A percentile compares a stretch with the other conserved stretches of the same genome.
Conservation (phyloP, 1,140 invertebrate genomes). For the Drosophila biarmipes region DNA sequence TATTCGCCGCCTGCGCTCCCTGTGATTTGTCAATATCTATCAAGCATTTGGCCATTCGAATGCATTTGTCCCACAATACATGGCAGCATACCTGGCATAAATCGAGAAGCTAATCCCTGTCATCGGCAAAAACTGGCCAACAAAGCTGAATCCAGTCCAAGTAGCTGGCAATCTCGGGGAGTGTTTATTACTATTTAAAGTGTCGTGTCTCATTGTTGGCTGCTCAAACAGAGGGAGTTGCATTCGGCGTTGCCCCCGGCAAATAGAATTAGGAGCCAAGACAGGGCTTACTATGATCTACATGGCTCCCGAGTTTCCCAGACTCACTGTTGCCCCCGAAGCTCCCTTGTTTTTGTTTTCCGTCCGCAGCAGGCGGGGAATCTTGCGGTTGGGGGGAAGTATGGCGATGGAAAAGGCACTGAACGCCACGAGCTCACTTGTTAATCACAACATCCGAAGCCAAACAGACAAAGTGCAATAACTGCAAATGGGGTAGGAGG, state of each 20-base stretch:
- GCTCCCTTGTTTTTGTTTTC: constrained; percentile 16
- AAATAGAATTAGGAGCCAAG: constrained; percentile 48
- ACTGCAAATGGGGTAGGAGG: constrained; percentile 37
- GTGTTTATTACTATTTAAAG: constrained; percentile 42
- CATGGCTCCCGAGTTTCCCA: constrained; percentile 24
- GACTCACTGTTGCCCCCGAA: constrained; percentile 17
- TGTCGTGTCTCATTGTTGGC: constrained; percentile 10
- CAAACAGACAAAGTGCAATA: constrained; percentile 50
- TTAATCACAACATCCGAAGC: constrained; percentile 53
- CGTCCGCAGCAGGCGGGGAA: constrained; percentile 12
- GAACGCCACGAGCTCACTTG: constrained; percentile 45
- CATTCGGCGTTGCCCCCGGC: constrained; percentile 25
- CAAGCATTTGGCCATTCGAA: not conserved
- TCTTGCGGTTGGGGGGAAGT: not conserved
- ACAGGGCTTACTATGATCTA: constrained; percentile 24
- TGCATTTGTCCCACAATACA: not conserved
- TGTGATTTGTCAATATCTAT: constrained; percentile 11
- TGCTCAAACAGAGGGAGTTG: constrained; percentile 7
- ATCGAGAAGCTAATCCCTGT: constrained; percentile 13
- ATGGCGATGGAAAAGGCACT: constrained; percentile 12
- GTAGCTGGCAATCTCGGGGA: constrained; percentile 34
- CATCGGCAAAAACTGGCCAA: constrained; percentile 15
- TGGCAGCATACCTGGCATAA: not conserved
- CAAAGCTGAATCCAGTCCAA: constrained; percentile 31
- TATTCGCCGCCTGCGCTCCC: not conserved